These are phyloP conservation scores for Channallabes apus DNA, from an alignment of 2,797 vertebrate species.

Conservation along the genomic window DNA sequence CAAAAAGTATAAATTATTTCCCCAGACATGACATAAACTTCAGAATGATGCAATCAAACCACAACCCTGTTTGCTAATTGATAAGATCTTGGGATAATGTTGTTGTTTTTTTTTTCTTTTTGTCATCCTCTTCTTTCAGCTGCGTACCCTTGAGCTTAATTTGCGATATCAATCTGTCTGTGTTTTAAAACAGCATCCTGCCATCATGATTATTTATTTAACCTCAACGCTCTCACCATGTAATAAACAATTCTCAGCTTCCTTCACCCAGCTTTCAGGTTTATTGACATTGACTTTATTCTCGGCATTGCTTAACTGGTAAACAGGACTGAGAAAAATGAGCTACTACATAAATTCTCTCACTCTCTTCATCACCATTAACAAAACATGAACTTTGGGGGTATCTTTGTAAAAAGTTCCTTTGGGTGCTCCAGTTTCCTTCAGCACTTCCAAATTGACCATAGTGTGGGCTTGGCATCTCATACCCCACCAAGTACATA, in stretches of 20 bases:
- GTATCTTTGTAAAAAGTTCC: too few species aligned
- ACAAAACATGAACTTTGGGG: background rate
- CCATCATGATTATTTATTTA: background rate
- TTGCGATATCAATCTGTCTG: background rate
- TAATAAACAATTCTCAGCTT: background rate
- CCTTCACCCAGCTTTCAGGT: background rate
- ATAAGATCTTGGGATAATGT: background rate
- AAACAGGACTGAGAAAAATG: background rate
- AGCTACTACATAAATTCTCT: background rate
- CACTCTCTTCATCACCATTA: background rate
- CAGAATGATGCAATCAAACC: background rate
- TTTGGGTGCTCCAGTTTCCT: too few species aligned
- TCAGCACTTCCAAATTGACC: too few species aligned
- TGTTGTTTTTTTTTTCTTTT: background rate
- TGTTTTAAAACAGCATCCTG: background rate
- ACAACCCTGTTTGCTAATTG: conserved; percentile 10
- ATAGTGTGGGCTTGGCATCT: too few species aligned
- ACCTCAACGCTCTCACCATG: background rate
- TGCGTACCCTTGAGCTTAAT: too few species aligned
- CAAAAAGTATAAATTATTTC: background rate
- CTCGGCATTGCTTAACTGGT: background rate
- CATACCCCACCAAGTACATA: too few species aligned
- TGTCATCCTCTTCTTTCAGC: background rate
- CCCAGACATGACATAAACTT: background rate
- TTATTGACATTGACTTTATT: background rate